Base-by-base conservation (phyloP, 2,888 invertebrate species). In the Ectemnius cavifrons region DNA sequence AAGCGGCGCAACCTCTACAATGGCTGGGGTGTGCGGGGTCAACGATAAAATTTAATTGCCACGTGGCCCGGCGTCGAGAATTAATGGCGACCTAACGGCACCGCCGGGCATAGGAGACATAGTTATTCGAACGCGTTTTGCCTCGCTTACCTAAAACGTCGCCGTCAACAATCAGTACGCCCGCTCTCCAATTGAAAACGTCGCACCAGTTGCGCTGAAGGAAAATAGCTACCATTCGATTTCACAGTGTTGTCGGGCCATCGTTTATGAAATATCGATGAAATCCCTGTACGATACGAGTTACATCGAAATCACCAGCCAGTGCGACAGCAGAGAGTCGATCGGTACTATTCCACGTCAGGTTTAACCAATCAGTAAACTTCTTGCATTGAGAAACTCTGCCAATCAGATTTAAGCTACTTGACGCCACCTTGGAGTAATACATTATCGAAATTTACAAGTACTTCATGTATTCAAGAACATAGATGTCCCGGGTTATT, bases 181-280 rank as follows among this genome's bases (percentile, higher is more conserved):
- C 37, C 37, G 37, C 37, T 37, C 37, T 6, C 5, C 37, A 37
- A 37, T 37, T 37, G 37, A 37, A 37, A 37, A 6, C 37, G 11
- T 37, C 37, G 5, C 37, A 37, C 37, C 37, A 37, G 37, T 37
- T 37, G 37, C 37, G 11, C 37, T 11, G 37, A 37, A 37, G 11
- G 37, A 37, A 37, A 80, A 86, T 81, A 85, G 78, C 85, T 88
- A 86, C 85, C 86, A 89, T 86, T 83, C 82, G 82, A 85, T 85
- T 86, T 84, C 77, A 73, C 45, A 11, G 62, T 60, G 73, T 81
- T 69, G 61, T 68, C 79, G 77, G 74, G 66, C 80, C 73, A 74
- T 78, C 77, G 73, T 79, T 79, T 75, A 63, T 66, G 60, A 69
- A 75, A 57, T 66, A 72, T 63, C 27, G 52, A 57, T 68, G 37